Evolutionary conservation across 2,888 invertebrate genomes (phyloP).

Genomic region (Orthosia gracilis): DNA sequence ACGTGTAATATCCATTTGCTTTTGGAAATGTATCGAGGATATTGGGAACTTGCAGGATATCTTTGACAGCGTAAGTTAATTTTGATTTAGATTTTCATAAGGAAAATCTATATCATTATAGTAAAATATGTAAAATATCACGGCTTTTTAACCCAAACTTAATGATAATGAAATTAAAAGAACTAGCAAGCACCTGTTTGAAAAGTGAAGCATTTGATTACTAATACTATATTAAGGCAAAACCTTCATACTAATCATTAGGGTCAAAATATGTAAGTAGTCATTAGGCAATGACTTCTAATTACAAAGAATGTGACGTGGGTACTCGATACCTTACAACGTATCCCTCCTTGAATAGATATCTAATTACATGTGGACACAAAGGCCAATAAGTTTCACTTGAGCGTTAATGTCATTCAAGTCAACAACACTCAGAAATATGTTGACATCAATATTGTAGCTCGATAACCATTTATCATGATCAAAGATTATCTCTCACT

Average conservation of each 20-base stretch:
- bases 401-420: slow-evolving; percentile 33
- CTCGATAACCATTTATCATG: slow-evolving; percentile 45
- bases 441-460: slow-evolving; percentile 25
- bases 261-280: neutral
- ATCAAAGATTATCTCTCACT: slow-evolving; percentile 35
- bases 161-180: neutral
- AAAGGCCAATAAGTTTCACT: slow-evolving; percentile 35
- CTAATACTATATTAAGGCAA: neutral
- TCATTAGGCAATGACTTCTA: neutral
- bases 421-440: slow-evolving; percentile 18
- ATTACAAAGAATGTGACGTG: slow-evolving; percentile 28
- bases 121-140: neutral
- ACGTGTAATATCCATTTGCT: slow-evolving; percentile 1
- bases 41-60: slow-evolving; percentile 30
- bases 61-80: slow-evolving; percentile 24
- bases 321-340: slow-evolving; percentile 12
- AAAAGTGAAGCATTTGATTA: neutral
- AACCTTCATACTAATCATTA: neutral
- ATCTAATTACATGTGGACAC: slow-evolving; percentile 16
- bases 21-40: slow-evolving; percentile 22
- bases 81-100: neutral
- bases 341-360: slow-evolving; percentile 7
- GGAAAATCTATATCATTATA: neutral
- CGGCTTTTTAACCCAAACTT: too few species aligned
- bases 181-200: neutral